Evolutionary conservation across 2,113 vertebrate genomes (phyloP), one percentile per base, ranked within the genome.

Genomic region (Pygoscelis adeliae): DNA sequence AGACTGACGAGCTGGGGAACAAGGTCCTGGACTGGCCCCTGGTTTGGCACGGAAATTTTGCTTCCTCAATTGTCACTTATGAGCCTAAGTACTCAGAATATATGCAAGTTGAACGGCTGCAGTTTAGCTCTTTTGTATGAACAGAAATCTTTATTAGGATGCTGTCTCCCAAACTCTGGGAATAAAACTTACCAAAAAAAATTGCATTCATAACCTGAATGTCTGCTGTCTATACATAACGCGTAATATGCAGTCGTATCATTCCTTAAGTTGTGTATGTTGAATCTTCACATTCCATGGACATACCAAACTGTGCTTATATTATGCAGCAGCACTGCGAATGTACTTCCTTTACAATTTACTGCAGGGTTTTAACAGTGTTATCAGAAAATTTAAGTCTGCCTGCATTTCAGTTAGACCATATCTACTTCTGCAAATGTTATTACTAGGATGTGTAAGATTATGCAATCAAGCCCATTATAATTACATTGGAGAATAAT

Each of bases 401-500:
- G 55, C 80, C 76, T 90, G 77, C 74, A 93, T 93, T 96, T 92
- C 50, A 87, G 71, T 91, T 73, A 95, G 70, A 94, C 87, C 27
- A 25, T 84, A 94, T 89, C 95, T 97, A 62, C 61, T 83, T 94
- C 89, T 90, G 55, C 38, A 96, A 91, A 94, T 44, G 29, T 86
- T 96, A 95, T 96, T 96, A 94, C 94, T 79, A 74, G 55, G 74
- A 96, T 87, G 62, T 86, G 56, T 50, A 93, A 96, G 83, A 95
- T 94, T 94, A 87, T 94, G 56, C 85, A 96, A 95, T 96, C 92
- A 95, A 95, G 44, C 55, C 76, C 81, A 77, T 94, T 97, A 95
- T 95, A 98, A 98, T 97, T 97, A 96, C 59, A 73, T 62, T 81
- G 84, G 76, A 90, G 77, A 91, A 96, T 88, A 96, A 97, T 77